Evolutionary conservation across 2,113 vertebrate genomes (phyloP), one percentile per base, ranked within the genome.

Genomic region (Mesoclemmys tuberculata): DNA sequence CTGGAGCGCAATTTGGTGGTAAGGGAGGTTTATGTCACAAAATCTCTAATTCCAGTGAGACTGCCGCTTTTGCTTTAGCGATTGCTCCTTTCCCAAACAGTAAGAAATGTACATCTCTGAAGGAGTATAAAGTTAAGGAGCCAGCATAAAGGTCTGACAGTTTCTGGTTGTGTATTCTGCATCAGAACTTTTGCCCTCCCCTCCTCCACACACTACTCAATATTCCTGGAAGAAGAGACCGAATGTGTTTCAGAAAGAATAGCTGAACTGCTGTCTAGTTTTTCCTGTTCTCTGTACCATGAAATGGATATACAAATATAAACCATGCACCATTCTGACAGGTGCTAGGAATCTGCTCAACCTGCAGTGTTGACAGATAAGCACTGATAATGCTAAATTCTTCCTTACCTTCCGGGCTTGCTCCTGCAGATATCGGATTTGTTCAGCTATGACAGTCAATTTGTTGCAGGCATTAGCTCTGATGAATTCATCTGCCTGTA

Each of bases 401-500:
- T 1, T 10, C 51, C 96, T 97, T 95, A 99, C 99, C 99, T 99
- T 99, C 84, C 98, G 98, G 0, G 99, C 99, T 97, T 99, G 99
- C 80, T 99, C 99, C 96, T 99, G 99, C 84, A 99, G 95, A 94
- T 98, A 97, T 24, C 98, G 98, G 96, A 99, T 99, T 97, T 99
- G 99, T 82, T 99, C 99, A 0, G 99, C 99, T 1, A 99, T 99
- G 78, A 99, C 98, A 0, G 98, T 98, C 97, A 99, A 93, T 52
- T 97, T 99, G 97, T 98, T 99, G 97, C 98, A 99, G 55, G 99
- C 99, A 0, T 99, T 99, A 27, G 99, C 99, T 97, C 98, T 98
- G 68, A 99, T 93, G 87, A 99, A 99, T 24, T 99, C 98, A 21
- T 99, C 98, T 3, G 99, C 99, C 99, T 99, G 87, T 0, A 11